Evolutionary conservation across 2,113 vertebrate genomes (phyloP).

Genomic region (Setophaga coronata): DNA sequence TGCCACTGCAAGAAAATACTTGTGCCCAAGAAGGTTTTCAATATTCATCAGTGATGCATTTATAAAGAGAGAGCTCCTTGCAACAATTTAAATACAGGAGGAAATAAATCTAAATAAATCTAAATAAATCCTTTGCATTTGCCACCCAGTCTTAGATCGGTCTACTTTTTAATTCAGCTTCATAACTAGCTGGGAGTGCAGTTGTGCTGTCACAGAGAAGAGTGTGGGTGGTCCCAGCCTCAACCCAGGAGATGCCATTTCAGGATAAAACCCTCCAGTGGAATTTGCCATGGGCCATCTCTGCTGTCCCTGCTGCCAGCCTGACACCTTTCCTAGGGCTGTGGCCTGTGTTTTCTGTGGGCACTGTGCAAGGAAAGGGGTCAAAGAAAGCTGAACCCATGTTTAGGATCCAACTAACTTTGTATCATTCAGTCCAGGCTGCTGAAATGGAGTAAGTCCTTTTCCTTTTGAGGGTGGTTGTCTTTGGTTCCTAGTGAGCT

Average conservation of each 20-base stretch:
- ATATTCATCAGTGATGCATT: slow-evolving; percentile 32
- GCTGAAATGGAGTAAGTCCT: neutral
- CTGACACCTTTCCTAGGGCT: neutral
- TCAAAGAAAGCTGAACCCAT: neutral
- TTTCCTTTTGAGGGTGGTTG: neutral
- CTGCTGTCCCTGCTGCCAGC: neutral
- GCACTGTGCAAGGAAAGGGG: neutral
- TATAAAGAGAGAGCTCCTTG: neutral
- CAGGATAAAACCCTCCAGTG: neutral
- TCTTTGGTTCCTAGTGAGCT: neutral
- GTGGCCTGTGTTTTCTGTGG: neutral
- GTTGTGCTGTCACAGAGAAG: neutral
- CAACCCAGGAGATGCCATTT: neutral
- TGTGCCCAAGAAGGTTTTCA: slow-evolving; percentile 32
- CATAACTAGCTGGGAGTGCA: neutral
- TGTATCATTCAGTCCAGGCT: neutral
- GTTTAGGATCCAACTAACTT: neutral
- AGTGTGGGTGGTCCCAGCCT: neutral
- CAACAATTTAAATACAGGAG: slow-evolving; percentile 47
- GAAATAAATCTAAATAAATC: slow-evolving; percentile 13
- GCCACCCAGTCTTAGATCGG: neutral
- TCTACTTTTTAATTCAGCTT: neutral
- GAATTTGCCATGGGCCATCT: neutral
- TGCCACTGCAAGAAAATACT: slow-evolving; percentile 50
- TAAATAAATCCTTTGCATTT: neutral